Conservation (phyloP, 2,888 invertebrate species). For the Sussaba pulchella region DNA sequence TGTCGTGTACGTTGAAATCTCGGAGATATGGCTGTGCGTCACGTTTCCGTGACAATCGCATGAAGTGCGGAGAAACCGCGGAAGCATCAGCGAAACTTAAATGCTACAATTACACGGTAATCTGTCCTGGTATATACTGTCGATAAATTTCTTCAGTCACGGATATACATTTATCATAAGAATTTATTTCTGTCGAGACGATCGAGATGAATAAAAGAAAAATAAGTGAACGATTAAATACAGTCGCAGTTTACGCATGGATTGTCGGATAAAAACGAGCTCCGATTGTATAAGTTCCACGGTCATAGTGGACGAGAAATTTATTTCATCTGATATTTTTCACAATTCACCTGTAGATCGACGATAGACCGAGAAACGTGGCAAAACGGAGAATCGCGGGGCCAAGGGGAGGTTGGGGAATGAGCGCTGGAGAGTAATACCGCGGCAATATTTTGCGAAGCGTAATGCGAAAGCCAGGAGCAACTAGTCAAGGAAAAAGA, state of each 20-base stretch:
- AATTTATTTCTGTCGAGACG: too few species aligned
- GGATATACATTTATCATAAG: too few species aligned
- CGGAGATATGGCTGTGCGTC: background rate
- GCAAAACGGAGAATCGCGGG: conserved; percentile 7
- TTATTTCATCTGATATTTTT: conserved; percentile 18
- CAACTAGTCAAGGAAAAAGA: conserved; percentile 53
- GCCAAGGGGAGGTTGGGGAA: background rate
- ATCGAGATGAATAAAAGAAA: background rate
- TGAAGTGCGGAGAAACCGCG: too few species aligned
- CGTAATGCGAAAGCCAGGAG: conserved; percentile 31
- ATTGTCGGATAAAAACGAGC: background rate
- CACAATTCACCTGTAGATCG: conserved; percentile 61
- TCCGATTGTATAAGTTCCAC: conserved; percentile 37
- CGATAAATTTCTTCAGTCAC: too few species aligned
- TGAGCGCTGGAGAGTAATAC: conserved; percentile 24
- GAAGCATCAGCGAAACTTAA: too few species aligned
- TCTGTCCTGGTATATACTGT: too few species aligned
- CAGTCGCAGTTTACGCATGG: background rate
- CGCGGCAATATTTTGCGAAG: conserved; percentile 52
- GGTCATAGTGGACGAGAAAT: background rate
- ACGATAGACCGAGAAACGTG: background rate
- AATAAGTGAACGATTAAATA: background rate
- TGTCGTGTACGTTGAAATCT: background rate
- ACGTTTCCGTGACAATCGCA: background rate
- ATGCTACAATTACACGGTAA: too few species aligned